Percentiles rank a stretch among this genome's conserved stretches.
phyloP scores from a whole-genome alignment of 2,797 vertebrate species.

The Zenarchopterus dispar region DNA sequence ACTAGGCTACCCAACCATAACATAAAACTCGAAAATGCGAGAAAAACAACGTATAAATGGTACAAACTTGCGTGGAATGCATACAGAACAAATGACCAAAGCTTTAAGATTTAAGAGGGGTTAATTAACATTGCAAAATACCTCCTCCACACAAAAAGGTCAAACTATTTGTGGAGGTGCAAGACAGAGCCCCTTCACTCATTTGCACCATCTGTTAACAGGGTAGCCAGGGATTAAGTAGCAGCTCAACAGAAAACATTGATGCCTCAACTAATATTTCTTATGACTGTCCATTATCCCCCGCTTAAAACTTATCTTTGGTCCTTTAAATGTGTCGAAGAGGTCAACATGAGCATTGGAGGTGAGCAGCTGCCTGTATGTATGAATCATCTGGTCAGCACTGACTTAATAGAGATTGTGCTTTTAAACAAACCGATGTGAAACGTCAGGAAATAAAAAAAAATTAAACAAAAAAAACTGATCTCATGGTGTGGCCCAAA shows the following conservation, averaged over 20 bases:
- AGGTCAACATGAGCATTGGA: conserved; percentile 83
- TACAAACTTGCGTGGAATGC: conserved; percentile 85
- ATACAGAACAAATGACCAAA: conserved; percentile 87
- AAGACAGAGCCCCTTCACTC: conserved; percentile 73
- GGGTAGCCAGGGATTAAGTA: conserved; percentile 82
- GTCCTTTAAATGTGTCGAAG: conserved; percentile 86
- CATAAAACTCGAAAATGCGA: conserved; percentile 74
- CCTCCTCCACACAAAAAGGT: conserved; percentile 61
- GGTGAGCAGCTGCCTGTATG: conserved; percentile 79
- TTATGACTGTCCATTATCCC: conserved; percentile 83
- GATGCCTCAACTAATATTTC: conserved; percentile 76
- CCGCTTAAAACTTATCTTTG: conserved; percentile 91
- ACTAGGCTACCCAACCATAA: conserved; percentile 79
- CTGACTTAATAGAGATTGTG: conserved; percentile 84
- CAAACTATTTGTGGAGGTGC: conserved; percentile 65
- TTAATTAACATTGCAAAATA: conserved; percentile 82
- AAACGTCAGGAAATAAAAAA: conserved; percentile 64
- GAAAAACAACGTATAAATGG: conserved; percentile 81
- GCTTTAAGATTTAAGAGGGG: conserved; percentile 87
- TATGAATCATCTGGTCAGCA: conserved; percentile 82
- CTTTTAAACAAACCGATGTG: conserved; percentile 74
- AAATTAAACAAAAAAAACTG: conserved; percentile 43
- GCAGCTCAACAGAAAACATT: conserved; percentile 84
- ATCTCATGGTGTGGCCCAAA: conserved; percentile 74
- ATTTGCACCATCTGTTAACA: conserved; percentile 82